A percentile compares a stretch with the other conserved stretches of the same genome.
Evolutionary conservation across 1,140 invertebrate species (phyloP).

Genomic region (Pseudomyrmex flavicornis): DNA sequence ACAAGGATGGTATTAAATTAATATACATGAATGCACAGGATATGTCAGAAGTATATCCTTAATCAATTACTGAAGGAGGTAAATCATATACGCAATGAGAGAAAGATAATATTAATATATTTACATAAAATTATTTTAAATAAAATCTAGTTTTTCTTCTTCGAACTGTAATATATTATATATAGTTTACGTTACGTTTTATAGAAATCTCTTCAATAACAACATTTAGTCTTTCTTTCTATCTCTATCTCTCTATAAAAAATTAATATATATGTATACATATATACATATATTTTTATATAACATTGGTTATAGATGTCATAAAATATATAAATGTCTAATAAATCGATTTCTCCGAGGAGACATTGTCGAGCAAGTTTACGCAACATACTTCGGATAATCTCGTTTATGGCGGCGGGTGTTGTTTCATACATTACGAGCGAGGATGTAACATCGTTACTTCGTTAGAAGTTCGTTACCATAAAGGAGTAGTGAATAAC

Average conservation of each 20-base stretch:
- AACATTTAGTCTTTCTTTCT: too few species aligned
- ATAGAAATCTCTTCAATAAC: too few species aligned
- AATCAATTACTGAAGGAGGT: neutral
- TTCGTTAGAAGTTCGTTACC: slow-evolving; percentile 43
- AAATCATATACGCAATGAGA: neutral
- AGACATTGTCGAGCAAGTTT: slow-evolving; percentile 39
- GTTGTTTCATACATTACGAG: slow-evolving; percentile 47
- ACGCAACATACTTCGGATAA: slow-evolving; percentile 27
- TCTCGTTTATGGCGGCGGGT: slow-evolving; percentile 21
- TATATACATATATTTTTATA: too few species aligned
- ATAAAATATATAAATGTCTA: slow-evolving; percentile 14
- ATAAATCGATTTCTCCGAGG: neutral
- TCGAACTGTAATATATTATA: too few species aligned
- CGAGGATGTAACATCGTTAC: slow-evolving; percentile 8
- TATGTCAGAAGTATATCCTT: neutral
- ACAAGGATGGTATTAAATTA: neutral
- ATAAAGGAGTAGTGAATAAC: slow-evolving; percentile 31
- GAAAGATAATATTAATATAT: neutral
- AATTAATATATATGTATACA: too few species aligned
- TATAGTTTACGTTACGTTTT: too few species aligned
- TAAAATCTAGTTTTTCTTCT: too few species aligned
- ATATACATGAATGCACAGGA: neutral
- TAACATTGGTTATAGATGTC: neutral
- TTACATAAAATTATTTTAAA: too few species aligned
- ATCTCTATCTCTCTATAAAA: too few species aligned